These are phyloP conservation scores for Kryphioiulus occultus DNA, from an alignment of 2,888 invertebrate genomes.

Conservation along the genomic window DNA sequence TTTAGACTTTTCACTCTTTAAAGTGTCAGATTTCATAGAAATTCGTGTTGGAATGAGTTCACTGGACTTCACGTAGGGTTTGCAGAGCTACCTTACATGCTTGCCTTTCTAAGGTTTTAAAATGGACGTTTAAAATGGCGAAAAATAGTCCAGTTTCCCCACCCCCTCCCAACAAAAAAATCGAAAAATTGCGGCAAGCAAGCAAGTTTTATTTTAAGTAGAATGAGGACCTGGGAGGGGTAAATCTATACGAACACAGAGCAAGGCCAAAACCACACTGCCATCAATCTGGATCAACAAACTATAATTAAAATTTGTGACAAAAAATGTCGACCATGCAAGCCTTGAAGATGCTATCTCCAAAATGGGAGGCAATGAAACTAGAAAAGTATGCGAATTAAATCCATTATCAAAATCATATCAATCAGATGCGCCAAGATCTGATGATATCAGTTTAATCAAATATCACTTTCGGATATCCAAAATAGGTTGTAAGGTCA, in stretches of 20 bases:
- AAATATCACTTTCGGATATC: neutral
- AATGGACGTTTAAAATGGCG: neutral
- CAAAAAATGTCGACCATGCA: neutral
- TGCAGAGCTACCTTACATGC: neutral
- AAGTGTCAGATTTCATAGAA: constrained; percentile 35
- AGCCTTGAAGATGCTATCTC: neutral
- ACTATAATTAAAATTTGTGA: constrained; percentile 6
- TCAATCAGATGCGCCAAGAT: constrained; percentile 23
- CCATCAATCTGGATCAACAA: constrained; percentile 18
- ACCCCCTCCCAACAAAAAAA: neutral
- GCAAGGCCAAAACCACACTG: neutral
- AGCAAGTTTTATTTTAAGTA: no score
- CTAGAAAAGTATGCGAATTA: neutral
- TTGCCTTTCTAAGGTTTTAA: neutral
- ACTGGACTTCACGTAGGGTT: neutral
- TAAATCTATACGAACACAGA: neutral
- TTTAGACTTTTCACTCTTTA: constrained; percentile 34
- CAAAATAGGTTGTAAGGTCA: neutral
- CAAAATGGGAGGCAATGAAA: neutral
- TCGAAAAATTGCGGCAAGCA: neutral
- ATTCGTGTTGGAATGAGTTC: constrained; percentile 16
- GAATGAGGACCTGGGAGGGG: neutral
- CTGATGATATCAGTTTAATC: neutral
- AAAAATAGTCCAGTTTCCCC: neutral
- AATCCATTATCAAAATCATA: neutral